These are phyloP conservation scores for Ciconia boyciana DNA, from an alignment of 2,113 vertebrate genomes.

Conservation along the genomic window DNA sequence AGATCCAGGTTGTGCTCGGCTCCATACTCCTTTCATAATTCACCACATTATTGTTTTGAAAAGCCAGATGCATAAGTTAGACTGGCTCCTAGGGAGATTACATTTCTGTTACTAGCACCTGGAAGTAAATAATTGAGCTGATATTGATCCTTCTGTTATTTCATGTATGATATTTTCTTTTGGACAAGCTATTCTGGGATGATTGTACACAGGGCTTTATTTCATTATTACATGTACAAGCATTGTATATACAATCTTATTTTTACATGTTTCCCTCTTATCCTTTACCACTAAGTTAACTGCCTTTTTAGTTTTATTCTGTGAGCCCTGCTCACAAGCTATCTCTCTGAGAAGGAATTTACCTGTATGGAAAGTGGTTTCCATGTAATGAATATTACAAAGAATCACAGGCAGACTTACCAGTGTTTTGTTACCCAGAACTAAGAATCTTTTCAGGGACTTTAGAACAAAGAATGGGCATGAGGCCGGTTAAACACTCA, in stretches of 20 bases:
- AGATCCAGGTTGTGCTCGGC: background rate
- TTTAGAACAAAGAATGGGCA: conserved; percentile 55
- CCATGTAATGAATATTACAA: background rate
- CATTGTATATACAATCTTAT: background rate
- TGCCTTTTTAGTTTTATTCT: conserved; percentile 18
- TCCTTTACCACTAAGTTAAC: background rate
- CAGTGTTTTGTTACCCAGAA: conserved; percentile 56
- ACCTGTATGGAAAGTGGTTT: conserved; percentile 22
- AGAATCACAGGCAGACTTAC: conserved; percentile 37
- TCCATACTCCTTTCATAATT: background rate
- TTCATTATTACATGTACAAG: background rate
- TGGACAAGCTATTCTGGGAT: background rate
- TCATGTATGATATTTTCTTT: background rate
- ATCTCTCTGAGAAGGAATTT: background rate
- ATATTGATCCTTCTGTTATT: conserved; percentile 3
- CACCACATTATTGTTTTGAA: background rate
- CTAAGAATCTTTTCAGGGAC: conserved; percentile 49
- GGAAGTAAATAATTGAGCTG: conserved; percentile 26
- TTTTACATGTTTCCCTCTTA: background rate
- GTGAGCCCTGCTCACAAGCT: background rate
- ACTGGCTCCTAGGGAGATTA: background rate
- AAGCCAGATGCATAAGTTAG: background rate
- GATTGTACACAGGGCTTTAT: background rate
- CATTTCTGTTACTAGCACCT: conserved; percentile 13
- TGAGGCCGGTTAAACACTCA: conserved; percentile 63